Evolutionary conservation across 2,888 invertebrate genomes (phyloP), one percentile per base, ranked within the genome.

Genomic region (Tupiocoris notatus): DNA sequence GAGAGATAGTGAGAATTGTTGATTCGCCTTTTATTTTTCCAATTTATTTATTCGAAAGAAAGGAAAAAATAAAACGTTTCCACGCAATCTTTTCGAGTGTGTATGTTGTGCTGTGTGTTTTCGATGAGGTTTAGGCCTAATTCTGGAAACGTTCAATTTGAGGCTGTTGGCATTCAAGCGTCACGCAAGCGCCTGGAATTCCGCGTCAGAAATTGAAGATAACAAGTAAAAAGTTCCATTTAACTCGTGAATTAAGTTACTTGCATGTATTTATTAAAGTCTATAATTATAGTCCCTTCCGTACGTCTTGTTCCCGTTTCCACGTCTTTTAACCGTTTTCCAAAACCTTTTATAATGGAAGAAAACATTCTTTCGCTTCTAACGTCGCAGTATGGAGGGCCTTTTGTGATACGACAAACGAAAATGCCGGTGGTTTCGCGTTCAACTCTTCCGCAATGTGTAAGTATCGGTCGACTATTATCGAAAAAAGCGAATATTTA

Each of bases 151-250:
- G 59, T 70, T 3, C n/a, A n/a, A n/a, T 16, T 24, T 18, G 58
- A 59, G 18, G 22, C 70, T 39, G 3, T 39, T 39, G 39, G 39
- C 39, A 12, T 39, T 39, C 12, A 39, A 39, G 39, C 39, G 12
- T 7, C 39, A 39, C 39, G 39, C 39, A 12, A 39, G 12, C 39
- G 39, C 39, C 39, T n/a, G 39, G 39, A 39, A 39, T 39, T 3
- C 39, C 39, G 39, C 39, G 39, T 3, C 39, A 12, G 12, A 39
- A 39, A 39, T 39, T 12, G 39, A 12, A 39, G 39, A 39, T 39
- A 39, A 39, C 39, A 39, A n/a, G 39, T 39, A 39, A 39, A 70
- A 67, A 70, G 70, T 70, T 70, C 70, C 70, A 59, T 70, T 70
- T 7, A 18, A 70, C 59, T 70, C 59, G 58, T 70, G 25, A 59